Evolutionary conservation across 2,113 vertebrate species (phyloP).

Genomic region (Phoxinus phoxinus): DNA sequence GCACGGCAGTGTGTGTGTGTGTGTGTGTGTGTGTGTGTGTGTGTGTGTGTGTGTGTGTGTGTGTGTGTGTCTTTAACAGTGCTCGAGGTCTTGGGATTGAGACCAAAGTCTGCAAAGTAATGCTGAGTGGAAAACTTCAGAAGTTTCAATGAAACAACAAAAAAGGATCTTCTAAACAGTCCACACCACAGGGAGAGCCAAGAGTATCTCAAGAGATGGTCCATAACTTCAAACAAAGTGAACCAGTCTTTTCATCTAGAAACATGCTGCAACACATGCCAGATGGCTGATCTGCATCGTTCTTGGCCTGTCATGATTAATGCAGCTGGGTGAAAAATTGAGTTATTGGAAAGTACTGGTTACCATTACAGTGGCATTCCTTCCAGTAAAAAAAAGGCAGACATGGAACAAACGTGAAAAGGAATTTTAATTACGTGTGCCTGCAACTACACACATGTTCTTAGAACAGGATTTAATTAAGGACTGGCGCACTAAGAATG

Average conservation of each 20-base stretch:
- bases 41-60: constrained; percentile 40
- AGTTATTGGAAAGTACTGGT: constrained; percentile 47
- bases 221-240: constrained; percentile 31
- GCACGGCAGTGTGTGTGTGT: constrained; percentile 17
- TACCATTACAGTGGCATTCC: constrained; percentile 57
- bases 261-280: not conserved
- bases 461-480: constrained; percentile 60
- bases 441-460: constrained; percentile 53
- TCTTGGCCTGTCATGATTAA: constrained; percentile 46
- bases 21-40: constrained; percentile 40
- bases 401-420: constrained; percentile 59
- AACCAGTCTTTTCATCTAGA: constrained; percentile 31
- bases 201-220: not conserved
- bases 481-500: constrained; percentile 54
- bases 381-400: constrained; percentile 56
- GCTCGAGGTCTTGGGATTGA: constrained; percentile 10
- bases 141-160: constrained; percentile 36
- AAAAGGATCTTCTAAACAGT: constrained; percentile 5
- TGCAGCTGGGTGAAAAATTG: constrained; percentile 54
- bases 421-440: constrained; percentile 63
- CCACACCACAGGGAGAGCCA: not conserved
- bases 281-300: not conserved
- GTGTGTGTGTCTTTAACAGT: constrained; percentile 23
- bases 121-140: constrained; percentile 7
- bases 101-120: not conserved